Evolutionary conservation across 1,140 invertebrate genomes (phyloP).

Genomic region (Polypedilum vanderplanki): DNA sequence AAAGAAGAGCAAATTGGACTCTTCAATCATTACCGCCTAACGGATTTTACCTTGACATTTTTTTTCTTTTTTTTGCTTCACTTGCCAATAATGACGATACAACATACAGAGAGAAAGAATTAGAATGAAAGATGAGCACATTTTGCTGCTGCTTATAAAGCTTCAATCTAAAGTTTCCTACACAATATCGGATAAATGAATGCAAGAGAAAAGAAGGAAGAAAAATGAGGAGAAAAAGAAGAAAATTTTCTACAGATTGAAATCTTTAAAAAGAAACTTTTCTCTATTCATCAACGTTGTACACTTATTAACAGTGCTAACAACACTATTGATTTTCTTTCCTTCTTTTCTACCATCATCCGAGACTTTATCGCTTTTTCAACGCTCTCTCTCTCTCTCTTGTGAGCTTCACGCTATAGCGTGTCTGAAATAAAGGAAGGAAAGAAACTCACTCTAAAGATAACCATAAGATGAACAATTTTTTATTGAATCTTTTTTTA

Average conservation of each 20-base stretch:
- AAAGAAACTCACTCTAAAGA: not conserved
- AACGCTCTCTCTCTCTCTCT: not conserved
- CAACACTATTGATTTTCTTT: constrained; percentile 19
- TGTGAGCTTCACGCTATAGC: not conserved
- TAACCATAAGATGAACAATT: constrained; percentile 7
- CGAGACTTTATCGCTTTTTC: constrained; percentile 11
- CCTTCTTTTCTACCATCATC: not conserved
- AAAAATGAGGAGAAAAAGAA: not conserved
- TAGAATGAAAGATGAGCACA: not conserved
- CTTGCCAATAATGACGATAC: not conserved
- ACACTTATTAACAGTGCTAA: constrained; percentile 28
- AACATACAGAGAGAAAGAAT: not conserved
- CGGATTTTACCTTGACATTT: not conserved
- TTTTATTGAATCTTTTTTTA: not conserved
- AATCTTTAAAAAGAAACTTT: not conserved
- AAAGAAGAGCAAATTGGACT: not conserved
- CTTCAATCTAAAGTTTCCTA: too few relatives aligned
- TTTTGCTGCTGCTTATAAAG: too few relatives aligned
- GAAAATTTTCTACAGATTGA: not conserved
- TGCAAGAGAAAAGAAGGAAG: too few relatives aligned
- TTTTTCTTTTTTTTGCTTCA: not conserved
- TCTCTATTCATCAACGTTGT: constrained; percentile 19
- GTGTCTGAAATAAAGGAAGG: not conserved
- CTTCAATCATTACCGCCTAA: not conserved
- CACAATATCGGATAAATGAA: too few relatives aligned